These are phyloP conservation scores for Pemphigus obesinymphae DNA, from an alignment of 1,140 invertebrate genomes.

Conservation along the genomic window DNA sequence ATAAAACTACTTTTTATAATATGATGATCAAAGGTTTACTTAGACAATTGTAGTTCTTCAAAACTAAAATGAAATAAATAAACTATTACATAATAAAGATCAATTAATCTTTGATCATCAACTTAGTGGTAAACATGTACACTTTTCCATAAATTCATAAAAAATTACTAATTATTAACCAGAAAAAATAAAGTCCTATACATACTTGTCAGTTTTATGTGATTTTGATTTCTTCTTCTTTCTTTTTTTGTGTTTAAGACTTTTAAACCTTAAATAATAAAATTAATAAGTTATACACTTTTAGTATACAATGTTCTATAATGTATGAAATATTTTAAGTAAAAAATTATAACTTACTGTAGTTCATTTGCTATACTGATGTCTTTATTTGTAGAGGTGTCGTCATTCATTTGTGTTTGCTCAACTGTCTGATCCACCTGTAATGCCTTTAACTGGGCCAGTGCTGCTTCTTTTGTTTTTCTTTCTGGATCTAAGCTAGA, in stretches of 20 bases:
- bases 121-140: slow-evolving; percentile 11
- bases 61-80: slow-evolving; percentile 26
- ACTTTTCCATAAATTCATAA: slow-evolving; percentile 9
- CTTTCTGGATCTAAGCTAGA: slow-evolving; percentile 85
- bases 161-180: neutral
- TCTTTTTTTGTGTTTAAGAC: slow-evolving; percentile 45
- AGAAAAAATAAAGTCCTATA: neutral
- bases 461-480: slow-evolving; percentile 69
- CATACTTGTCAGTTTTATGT: slow-evolving; percentile 47
- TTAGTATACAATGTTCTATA: neutral
- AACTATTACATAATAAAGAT: neutral
- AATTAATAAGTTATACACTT: slow-evolving; percentile 20
- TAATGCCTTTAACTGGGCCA: slow-evolving; percentile 53
- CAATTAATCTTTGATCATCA: slow-evolving; percentile 40
- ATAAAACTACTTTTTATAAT: slow-evolving; percentile 19
- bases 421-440: slow-evolving; percentile 50
- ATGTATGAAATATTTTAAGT: neutral
- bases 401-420: slow-evolving; percentile 55
- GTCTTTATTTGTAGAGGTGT: slow-evolving; percentile 38
- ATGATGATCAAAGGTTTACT: slow-evolving; percentile 39
- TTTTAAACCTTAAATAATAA: slow-evolving; percentile 45
- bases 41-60: slow-evolving; percentile 16
- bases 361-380: slow-evolving; percentile 13
- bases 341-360: slow-evolving; percentile 21
- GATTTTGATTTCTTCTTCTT: slow-evolving; percentile 48